Conservation (phyloP, 1,140 invertebrate species). For the Elysia chlorotica region DNA sequence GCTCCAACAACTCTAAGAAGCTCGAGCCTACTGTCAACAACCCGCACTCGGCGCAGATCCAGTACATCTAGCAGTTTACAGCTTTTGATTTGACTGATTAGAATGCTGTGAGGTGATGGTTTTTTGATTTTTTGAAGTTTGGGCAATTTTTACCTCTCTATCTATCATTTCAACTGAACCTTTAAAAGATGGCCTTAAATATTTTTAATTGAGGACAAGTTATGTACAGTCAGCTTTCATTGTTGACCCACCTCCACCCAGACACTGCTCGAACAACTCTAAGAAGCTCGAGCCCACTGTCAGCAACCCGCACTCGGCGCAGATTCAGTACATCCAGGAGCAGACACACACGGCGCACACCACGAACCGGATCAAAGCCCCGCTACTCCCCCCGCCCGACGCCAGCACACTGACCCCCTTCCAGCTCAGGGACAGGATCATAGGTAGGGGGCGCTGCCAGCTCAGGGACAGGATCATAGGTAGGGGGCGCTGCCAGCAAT, state of each 20-base stretch:
- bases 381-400: constrained; percentile 54
- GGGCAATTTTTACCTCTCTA: too few relatives aligned
- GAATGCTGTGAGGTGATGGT: too few relatives aligned
- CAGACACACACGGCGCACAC: constrained; percentile 61
- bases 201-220: too few relatives aligned
- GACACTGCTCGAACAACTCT: constrained; percentile 55
- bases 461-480: constrained; percentile 58
- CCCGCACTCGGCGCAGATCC: constrained; percentile 55
- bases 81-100: too few relatives aligned
- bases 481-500: constrained; percentile 48
- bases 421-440: constrained; percentile 54
- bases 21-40: constrained; percentile 51
- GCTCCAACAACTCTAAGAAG: constrained; percentile 58
- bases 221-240: too few relatives aligned
- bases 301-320: constrained; percentile 57
- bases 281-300: constrained; percentile 53
- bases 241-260: too few relatives aligned
- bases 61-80: constrained; percentile 61
- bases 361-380: constrained; percentile 58
- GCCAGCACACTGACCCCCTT: constrained; percentile 47
- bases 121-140: too few relatives aligned
- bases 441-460: constrained; percentile 54
- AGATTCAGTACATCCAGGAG: constrained; percentile 59
- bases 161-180: too few relatives aligned
- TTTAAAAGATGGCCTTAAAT: too few relatives aligned